Evolutionary conservation across 2,888 invertebrate genomes (phyloP), one percentile per base, ranked within the genome.

Genomic region (Creontiades dilutus): DNA sequence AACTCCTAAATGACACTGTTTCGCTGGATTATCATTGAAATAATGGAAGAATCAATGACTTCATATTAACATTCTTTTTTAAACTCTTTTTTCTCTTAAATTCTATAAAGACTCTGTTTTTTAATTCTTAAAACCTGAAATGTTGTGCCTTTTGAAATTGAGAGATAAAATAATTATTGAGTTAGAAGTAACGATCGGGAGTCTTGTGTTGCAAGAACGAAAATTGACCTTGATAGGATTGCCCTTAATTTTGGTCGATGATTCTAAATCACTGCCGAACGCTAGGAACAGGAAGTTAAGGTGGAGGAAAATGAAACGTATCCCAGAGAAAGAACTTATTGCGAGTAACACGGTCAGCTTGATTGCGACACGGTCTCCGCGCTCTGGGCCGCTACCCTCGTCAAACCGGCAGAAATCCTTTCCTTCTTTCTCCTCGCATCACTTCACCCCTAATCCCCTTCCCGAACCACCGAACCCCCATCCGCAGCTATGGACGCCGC

Each of bases 321-420:
- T 68, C 37, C 13, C 12, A 80, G 78, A 80, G 76, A 80, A 47
- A 80, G 78, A 80, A 37, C 47, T 80, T 47, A 47, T 46, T 80
- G 78, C 78, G 37, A 19, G 47, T 47, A 47, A 47, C 46, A 47
- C 46, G 78, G 78, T 80, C 78, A 80, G 78, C 47, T 80, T 80
- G 78, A 80, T 80, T 80, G 78, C 47, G 47, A 80, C 78, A 14
- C 46, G 37, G 37, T 47, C 78, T 46, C 19, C 47, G 46, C 46
- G 46, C 46, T 46, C 13, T 13, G 23, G 13, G n/a, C 46, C 78
- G 47, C 27, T 19, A 76, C 76, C 76, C 76, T 76, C 76, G 76
- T 80, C 78, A 80, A 80, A 80, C 16, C 46, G n/a, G 11, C 46
- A 46, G 78, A 68, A 68, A 68, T 68, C 68, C 68, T 7, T 68